Evolutionary conservation across 1,140 invertebrate species (phyloP).

Genomic region (Littorina saxatilis): DNA sequence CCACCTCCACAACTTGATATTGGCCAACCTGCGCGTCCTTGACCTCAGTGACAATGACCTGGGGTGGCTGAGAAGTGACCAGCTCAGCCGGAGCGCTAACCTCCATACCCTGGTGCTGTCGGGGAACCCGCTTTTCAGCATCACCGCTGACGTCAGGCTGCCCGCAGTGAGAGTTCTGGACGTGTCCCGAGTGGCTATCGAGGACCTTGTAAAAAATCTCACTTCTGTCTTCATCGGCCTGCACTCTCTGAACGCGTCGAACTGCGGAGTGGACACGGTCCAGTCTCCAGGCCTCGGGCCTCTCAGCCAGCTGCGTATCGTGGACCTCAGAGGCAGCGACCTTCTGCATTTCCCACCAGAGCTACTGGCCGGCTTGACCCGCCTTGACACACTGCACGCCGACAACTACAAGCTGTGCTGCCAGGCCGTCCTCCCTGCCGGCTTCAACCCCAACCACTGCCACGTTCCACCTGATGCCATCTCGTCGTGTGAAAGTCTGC

Average conservation of each 20-base stretch:
- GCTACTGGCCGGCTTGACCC: constrained; percentile 28
- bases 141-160: neutral
- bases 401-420: constrained; percentile 53
- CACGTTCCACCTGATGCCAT: constrained; percentile 40
- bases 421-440: constrained; percentile 26
- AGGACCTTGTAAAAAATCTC: too few relatives aligned
- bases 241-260: neutral
- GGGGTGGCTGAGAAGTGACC: neutral
- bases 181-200: too few relatives aligned
- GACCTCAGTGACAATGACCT: neutral
- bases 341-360: neutral
- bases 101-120: neutral
- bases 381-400: constrained; percentile 31
- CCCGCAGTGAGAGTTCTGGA: too few relatives aligned
- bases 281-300: neutral
- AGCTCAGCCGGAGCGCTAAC: neutral
- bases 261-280: neutral
- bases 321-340: neutral
- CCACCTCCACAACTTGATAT: neutral
- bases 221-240: constrained; percentile 25
- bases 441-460: constrained; percentile 23
- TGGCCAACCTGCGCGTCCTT: neutral
- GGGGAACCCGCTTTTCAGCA: neutral
- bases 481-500: constrained; percentile 54
- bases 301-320: neutral